Evolutionary conservation across 2,888 invertebrate species (phyloP).

Genomic region (Agrochola circellaris): DNA sequence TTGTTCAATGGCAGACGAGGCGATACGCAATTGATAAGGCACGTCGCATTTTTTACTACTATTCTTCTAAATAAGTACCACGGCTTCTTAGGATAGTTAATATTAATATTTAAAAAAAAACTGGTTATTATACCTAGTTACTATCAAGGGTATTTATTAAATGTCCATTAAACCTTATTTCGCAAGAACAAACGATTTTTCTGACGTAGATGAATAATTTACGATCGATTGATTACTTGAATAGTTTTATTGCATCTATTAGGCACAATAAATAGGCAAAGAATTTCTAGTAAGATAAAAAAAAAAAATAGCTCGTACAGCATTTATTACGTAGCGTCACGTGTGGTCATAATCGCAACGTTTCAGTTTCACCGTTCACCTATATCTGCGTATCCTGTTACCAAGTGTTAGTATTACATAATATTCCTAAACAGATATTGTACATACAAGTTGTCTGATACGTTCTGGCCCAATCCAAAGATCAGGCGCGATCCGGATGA

Average conservation of each 20-base stretch:
- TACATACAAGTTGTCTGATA: slow-evolving; percentile 42
- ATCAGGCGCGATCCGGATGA: slow-evolving; percentile 73
- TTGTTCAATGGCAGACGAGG: slow-evolving; percentile 45
- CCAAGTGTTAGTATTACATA: slow-evolving; percentile 12
- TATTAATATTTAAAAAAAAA: slow-evolving; percentile 39
- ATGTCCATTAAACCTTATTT: slow-evolving; percentile 12
- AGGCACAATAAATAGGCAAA: neutral
- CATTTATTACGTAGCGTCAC: neutral
- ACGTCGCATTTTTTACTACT: slow-evolving; percentile 37
- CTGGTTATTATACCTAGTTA: slow-evolving; percentile 2
- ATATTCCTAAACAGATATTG: slow-evolving; percentile 43
- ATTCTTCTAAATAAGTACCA: neutral
- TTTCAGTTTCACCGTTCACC: neutral
- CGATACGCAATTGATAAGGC: slow-evolving; percentile 51
- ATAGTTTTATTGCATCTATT: neutral
- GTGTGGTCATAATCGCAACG: neutral
- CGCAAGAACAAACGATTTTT: slow-evolving; percentile 7
- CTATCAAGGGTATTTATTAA: slow-evolving; percentile 24
- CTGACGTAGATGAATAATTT: neutral
- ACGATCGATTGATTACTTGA: neutral
- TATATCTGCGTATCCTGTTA: neutral
- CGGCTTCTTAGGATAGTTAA: slow-evolving; percentile 15
- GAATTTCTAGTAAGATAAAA: neutral
- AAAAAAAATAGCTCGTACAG: neutral
- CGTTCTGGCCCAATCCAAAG: slow-evolving; percentile 54